A percentile compares a stretch with the other conserved stretches of the same genome.
These are phyloP conservation scores for Triplophysa yarkandensis DNA, from an alignment of 2,797 vertebrate species.

Conservation along the genomic window DNA sequence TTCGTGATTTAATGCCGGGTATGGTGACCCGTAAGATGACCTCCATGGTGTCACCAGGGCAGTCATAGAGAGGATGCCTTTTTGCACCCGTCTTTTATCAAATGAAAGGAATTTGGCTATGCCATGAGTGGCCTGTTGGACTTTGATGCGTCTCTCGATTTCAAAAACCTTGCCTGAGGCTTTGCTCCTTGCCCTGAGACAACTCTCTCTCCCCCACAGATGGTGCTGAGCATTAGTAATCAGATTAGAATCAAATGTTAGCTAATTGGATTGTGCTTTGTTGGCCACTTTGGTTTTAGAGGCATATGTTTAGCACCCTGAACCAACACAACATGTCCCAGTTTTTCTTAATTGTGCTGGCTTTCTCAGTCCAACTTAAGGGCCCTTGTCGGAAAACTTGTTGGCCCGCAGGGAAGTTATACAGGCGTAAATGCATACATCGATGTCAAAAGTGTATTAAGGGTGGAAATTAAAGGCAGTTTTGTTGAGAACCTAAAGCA, in stretches of 20 bases:
- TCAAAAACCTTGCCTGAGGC: conserved; percentile 47
- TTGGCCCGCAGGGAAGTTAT: conserved; percentile 61
- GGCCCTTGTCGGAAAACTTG: neutral
- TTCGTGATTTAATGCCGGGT: conserved; percentile 59
- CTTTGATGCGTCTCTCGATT: conserved; percentile 1
- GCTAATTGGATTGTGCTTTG: conserved; percentile 69
- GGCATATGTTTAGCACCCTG: conserved; percentile 49
- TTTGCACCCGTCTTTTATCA: conserved; percentile 27
- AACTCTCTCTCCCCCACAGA: conserved; percentile 62
- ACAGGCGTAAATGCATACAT: neutral
- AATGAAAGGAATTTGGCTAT: conserved; percentile 60
- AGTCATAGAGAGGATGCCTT: conserved; percentile 26
- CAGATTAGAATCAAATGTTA: conserved; percentile 68
- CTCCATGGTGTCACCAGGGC: conserved; percentile 53
- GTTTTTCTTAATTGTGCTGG: conserved; percentile 52
- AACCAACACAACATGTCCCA: conserved; percentile 23
- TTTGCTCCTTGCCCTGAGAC: conserved; percentile 43
- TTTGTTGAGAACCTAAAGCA: neutral
- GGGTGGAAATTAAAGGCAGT: neutral
- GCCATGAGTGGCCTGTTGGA: conserved; percentile 7
- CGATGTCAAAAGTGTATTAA: neutral
- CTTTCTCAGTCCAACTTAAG: conserved; percentile 58
- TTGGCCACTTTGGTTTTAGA: conserved; percentile 54
- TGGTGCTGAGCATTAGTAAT: conserved; percentile 57
- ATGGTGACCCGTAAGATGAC: conserved; percentile 63